phyloP scores from a whole-genome alignment of 2,113 vertebrate species.

The Alligator mississippiensis region DNA sequence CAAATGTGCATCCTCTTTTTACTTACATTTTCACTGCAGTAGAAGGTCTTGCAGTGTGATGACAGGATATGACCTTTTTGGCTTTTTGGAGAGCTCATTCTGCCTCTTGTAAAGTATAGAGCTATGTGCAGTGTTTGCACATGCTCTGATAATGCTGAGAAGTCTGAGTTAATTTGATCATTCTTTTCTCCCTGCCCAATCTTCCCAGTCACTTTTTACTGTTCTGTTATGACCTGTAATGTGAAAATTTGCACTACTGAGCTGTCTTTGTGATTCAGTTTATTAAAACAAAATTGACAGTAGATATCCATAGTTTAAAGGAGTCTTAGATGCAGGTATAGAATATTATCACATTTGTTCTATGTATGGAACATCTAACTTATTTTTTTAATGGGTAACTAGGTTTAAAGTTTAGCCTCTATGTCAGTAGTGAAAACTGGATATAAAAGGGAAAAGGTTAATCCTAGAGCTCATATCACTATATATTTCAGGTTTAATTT shows the following conservation, averaged over 20 bases:
- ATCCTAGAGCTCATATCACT: not conserved
- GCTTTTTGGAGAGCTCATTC: conserved; percentile 54
- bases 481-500: not conserved
- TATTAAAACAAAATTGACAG: conserved; percentile 36
- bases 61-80: conserved; percentile 63
- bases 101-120: conserved; percentile 59
- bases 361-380: conserved; percentile 57
- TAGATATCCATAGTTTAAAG: conserved; percentile 15
- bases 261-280: conserved; percentile 36
- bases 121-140: conserved; percentile 66
- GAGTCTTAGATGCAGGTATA: not conserved
- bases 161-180: conserved; percentile 44
- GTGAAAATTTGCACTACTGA: conserved; percentile 81
- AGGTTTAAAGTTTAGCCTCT: conserved; percentile 32
- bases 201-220: conserved; percentile 25
- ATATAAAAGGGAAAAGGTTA: conserved; percentile 53
- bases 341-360: conserved; percentile 54
- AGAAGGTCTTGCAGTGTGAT: conserved; percentile 60
- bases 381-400: conserved; percentile 33
- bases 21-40: conserved; percentile 67
- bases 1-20: conserved; percentile 64
- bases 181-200: conserved; percentile 36
- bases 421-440: conserved; percentile 42
- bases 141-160: conserved; percentile 49
- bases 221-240: conserved; percentile 70